Conservation (phyloP, 2,888 invertebrate species). For the Xanthia icteritia region DNA sequence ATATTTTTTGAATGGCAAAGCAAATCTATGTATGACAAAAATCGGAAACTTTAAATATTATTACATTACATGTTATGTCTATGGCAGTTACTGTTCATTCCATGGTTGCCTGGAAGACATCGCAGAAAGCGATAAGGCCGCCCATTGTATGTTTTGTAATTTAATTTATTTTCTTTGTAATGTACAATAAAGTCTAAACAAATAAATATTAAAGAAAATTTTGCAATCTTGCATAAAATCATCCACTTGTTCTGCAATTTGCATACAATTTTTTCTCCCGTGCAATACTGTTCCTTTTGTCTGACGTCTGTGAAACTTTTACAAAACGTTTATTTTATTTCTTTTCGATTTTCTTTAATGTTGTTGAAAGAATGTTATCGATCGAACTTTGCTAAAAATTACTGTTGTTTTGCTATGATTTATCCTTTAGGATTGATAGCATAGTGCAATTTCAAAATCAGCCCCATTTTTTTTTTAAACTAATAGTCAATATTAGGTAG, state of each 20-base stretch:
- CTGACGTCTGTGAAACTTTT: slow-evolving; percentile 67
- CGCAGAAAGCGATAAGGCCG: no score
- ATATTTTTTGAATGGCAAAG: neutral
- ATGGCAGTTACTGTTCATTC: no score
- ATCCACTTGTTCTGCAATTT: slow-evolving; percentile 74
- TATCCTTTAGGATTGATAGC: neutral
- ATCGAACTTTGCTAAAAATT: slow-evolving; percentile 1
- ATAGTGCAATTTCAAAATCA: neutral
- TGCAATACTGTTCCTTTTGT: slow-evolving; percentile 72
- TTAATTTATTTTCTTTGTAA: no score
- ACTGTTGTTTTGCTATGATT: neutral
- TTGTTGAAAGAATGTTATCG: slow-evolving; percentile 26
- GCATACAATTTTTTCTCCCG: slow-evolving; percentile 81
- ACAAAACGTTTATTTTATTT: slow-evolving; percentile 62
- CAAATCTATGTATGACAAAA: neutral
- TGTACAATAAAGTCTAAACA: no score
- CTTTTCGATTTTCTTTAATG: slow-evolving; percentile 50
- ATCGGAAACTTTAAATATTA: neutral
- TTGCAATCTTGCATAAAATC: slow-evolving; percentile 62
- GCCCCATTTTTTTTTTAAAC: neutral
- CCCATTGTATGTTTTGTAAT: no score
- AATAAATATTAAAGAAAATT: neutral
- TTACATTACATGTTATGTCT: no score
- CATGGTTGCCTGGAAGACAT: no score
- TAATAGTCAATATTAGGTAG: neutral